Evolutionary conservation across 2,888 invertebrate species (phyloP).

Genomic region (Vanessa cardui): DNA sequence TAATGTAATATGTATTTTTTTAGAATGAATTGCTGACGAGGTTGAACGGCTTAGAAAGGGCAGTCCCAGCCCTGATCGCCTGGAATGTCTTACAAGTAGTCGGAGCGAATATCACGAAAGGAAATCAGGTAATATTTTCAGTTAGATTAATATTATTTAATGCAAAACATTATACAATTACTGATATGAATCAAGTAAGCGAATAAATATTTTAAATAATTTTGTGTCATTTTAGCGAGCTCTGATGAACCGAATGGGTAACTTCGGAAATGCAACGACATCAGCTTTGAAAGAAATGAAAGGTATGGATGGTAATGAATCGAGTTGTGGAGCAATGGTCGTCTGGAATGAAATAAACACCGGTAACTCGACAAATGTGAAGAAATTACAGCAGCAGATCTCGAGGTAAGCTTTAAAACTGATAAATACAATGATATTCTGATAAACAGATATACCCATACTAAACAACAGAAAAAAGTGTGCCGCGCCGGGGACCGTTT

Average conservation of each 20-base stretch:
- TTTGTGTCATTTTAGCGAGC: constrained; percentile 50
- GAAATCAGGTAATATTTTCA: constrained; percentile 54
- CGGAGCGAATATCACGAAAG: constrained; percentile 55
- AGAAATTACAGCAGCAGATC: constrained; percentile 56
- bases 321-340: constrained; percentile 48
- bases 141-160: not conserved
- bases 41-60: constrained; percentile 82
- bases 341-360: constrained; percentile 47
- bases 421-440: no score
- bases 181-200: no score
- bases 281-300: constrained; percentile 53
- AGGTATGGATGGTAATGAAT: constrained; percentile 40
- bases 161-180: no score
- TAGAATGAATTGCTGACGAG: constrained; percentile 82
- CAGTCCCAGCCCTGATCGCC: constrained; percentile 84
- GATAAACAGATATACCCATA: no score
- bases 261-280: constrained; percentile 55
- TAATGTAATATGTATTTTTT: constrained; percentile 47
- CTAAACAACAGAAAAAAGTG: no score
- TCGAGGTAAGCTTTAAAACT: constrained; percentile 50
- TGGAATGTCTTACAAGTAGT: constrained; percentile 82
- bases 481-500: no score
- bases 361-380: constrained; percentile 36
- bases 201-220: not conserved
- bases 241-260: constrained; percentile 62